phyloP scores from a whole-genome alignment of 37 sponge, comb jelly and placozoan species.

The Eunapius fragilis region DNA sequence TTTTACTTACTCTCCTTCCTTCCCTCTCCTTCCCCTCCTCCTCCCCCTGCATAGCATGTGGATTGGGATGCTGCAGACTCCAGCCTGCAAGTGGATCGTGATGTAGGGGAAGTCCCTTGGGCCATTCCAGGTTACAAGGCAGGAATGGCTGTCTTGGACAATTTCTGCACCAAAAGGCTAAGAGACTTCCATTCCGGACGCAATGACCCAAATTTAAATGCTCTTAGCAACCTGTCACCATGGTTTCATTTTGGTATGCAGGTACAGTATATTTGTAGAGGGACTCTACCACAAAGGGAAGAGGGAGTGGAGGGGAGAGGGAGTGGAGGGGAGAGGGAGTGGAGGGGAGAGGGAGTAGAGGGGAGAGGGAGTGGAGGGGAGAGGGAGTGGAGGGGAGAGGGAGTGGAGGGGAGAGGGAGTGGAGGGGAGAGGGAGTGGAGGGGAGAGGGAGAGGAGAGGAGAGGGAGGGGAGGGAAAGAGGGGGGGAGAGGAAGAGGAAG shows the following conservation, averaged over 20 bases:
- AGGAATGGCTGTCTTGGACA: constrained; percentile 21
- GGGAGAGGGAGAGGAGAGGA: constrained; percentile 1
- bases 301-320: too few species aligned
- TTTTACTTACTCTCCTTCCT: too few species aligned
- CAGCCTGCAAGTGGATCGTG: constrained; percentile 29
- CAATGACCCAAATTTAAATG: constrained; percentile 38
- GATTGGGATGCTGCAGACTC: constrained; percentile 19
- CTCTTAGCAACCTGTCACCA: constrained; percentile 37
- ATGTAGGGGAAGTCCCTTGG: constrained; percentile 14
- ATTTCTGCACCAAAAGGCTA: not conserved
- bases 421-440: too few species aligned
- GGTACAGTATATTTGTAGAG: too few species aligned
- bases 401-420: too few species aligned
- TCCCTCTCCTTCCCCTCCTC: too few species aligned
- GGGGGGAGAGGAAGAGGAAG: not conserved
- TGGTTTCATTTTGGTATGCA: constrained; percentile 44
- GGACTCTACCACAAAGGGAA: too few species aligned
- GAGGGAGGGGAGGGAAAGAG: not conserved
- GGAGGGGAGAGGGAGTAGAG: too few species aligned
- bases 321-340: too few species aligned
- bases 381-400: too few species aligned
- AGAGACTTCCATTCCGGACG: constrained; percentile 28
- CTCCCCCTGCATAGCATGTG: not conserved
- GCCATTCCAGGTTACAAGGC: constrained; percentile 29
- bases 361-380: too few species aligned